phyloP scores from a whole-genome alignment of 2,797 vertebrate genomes.

The Perodicticus potto region DNA sequence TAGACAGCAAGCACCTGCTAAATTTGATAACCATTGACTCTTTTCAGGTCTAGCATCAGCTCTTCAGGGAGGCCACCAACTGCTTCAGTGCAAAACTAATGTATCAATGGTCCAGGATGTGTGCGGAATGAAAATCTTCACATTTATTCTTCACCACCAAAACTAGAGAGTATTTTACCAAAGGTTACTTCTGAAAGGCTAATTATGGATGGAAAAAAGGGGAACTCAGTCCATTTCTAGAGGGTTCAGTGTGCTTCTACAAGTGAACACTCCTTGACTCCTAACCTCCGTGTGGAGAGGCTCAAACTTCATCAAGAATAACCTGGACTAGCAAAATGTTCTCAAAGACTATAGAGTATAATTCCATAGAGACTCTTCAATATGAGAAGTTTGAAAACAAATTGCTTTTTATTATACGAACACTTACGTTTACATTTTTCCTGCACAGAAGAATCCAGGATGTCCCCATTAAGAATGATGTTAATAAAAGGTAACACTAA shows the following conservation, averaged over 20 bases:
- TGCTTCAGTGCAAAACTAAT: neutral
- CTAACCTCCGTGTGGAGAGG: neutral
- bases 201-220: neutral
- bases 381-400: neutral
- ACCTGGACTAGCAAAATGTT: neutral
- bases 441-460: constrained; percentile 24
- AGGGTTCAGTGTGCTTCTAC: neutral
- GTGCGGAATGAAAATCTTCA: neutral
- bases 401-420: neutral
- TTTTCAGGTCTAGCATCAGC: neutral
- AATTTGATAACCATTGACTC: neutral
- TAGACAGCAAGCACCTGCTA: neutral
- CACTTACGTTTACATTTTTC: neutral
- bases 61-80: neutral
- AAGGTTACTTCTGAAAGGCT: constrained; percentile 33
- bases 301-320: neutral
- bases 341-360: neutral
- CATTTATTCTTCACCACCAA: neutral
- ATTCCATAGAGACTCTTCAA: neutral
- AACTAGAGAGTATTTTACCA: neutral
- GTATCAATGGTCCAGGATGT: neutral
- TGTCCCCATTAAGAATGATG: neutral
- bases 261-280: neutral
- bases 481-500: neutral
- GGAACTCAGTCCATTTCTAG: neutral